These are phyloP conservation scores for Gymnoscopelus microlampas DNA, from an alignment of 2,797 vertebrate genomes.

Conservation along the genomic window DNA sequence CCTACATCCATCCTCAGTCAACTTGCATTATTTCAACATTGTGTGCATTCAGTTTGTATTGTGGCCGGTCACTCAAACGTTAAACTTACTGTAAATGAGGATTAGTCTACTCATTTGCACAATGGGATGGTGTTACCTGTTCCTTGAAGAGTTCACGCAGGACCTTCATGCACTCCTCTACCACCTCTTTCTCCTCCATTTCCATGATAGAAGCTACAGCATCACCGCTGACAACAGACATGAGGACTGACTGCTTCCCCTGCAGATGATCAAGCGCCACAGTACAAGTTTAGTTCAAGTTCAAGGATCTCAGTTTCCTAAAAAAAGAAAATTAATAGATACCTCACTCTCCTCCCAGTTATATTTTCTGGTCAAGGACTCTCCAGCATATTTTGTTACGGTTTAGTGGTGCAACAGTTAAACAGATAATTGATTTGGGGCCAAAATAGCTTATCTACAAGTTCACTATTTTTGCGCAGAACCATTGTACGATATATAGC, in stretches of 20 bases:
- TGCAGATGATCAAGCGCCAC: conserved; percentile 46
- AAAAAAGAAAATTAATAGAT: background rate
- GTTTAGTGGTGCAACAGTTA: no score
- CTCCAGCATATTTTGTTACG: no score
- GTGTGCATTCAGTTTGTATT: no score
- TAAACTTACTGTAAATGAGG: background rate
- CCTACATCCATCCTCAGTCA: no score
- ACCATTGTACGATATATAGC: background rate
- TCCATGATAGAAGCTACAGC: conserved; percentile 84
- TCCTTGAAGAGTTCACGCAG: conserved; percentile 93
- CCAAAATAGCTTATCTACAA: no score
- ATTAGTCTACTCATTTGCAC: background rate
- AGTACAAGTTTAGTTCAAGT: background rate
- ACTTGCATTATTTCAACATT: no score
- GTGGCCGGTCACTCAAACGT: background rate
- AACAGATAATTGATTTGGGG: no score
- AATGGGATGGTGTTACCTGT: conserved; percentile 80
- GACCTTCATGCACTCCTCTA: conserved; percentile 88
- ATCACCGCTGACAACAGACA: conserved; percentile 95
- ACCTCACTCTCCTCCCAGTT: no score
- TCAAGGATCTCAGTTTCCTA: background rate
- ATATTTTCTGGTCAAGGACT: no score
- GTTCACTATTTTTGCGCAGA: no score
- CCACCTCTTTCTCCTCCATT: conserved; percentile 89
- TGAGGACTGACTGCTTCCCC: conserved; percentile 93